Conservation (phyloP, 2,797 vertebrate species). For the Staurois parvus region DNA sequence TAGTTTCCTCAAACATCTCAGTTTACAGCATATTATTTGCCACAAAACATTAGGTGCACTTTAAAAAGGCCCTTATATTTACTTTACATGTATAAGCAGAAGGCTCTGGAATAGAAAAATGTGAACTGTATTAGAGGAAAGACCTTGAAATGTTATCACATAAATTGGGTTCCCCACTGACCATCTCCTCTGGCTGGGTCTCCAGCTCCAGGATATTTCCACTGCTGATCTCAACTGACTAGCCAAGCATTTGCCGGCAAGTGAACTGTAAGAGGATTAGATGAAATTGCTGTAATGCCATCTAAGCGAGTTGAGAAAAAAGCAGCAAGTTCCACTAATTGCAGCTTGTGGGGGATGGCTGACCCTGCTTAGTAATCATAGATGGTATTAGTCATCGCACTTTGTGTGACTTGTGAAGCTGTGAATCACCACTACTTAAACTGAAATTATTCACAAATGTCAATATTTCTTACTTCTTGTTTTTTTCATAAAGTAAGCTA, state of each 20-base stretch:
- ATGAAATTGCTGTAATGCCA: conserved; percentile 26
- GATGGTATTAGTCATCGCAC: conserved; percentile 35
- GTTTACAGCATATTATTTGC: too few species aligned
- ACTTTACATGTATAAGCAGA: not conserved
- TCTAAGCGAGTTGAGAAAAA: not conserved
- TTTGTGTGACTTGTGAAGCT: conserved; percentile 13
- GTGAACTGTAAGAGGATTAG: conserved; percentile 42
- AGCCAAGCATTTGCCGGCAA: conserved; percentile 10
- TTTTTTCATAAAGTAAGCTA: not conserved
- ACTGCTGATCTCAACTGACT: conserved; percentile 12
- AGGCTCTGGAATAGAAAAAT: not conserved
- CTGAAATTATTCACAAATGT: conserved; percentile 19
- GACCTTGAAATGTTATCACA: not conserved
- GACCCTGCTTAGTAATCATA: conserved; percentile 35
- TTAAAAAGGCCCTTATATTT: not conserved
- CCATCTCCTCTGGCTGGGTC: not conserved
- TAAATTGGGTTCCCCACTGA: not conserved
- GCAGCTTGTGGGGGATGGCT: conserved; percentile 12
- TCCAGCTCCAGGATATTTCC: not conserved
- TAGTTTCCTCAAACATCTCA: too few species aligned
- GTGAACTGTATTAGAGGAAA: not conserved
- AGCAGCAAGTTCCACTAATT: conserved; percentile 17
- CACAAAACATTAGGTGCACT: too few species aligned
- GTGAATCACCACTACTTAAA: conserved; percentile 41
- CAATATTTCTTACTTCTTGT: not conserved